phyloP scores from a whole-genome alignment of 2,888 invertebrate species.

The Aphodius sticticus region DNA sequence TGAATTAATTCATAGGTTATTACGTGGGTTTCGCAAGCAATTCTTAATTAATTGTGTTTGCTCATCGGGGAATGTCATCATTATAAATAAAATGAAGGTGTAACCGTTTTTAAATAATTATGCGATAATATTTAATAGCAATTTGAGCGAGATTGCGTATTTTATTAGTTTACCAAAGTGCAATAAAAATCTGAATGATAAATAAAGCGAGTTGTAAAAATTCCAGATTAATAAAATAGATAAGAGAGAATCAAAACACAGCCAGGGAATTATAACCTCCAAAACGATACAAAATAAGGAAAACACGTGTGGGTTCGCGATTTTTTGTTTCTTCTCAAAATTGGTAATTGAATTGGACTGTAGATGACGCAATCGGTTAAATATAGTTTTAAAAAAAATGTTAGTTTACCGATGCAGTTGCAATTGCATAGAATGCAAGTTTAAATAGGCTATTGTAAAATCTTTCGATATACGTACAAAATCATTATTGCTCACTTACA shows the following conservation, averaged over 20 bases:
- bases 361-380: neutral
- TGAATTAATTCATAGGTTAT: neutral
- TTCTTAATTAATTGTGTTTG: neutral
- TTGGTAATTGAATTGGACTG: neutral
- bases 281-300: neutral
- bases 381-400: neutral
- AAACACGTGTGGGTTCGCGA: neutral
- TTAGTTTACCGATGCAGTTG: neutral
- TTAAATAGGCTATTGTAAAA: neutral
- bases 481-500: neutral
- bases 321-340: neutral
- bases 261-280: neutral
- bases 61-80: neutral
- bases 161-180: neutral
- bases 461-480: neutral
- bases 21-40: neutral
- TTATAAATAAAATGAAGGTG: neutral
- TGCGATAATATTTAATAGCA: neutral
- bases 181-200: constrained; percentile 20
- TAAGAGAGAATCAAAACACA: constrained; percentile 12
- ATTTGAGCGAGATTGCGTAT: neutral
- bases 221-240: neutral
- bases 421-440: neutral
- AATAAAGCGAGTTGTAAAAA: neutral
- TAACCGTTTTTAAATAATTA: constrained; percentile 4